These are phyloP conservation scores for Argyresthia albistria DNA, from an alignment of 2,888 invertebrate genomes.

Conservation along the genomic window DNA sequence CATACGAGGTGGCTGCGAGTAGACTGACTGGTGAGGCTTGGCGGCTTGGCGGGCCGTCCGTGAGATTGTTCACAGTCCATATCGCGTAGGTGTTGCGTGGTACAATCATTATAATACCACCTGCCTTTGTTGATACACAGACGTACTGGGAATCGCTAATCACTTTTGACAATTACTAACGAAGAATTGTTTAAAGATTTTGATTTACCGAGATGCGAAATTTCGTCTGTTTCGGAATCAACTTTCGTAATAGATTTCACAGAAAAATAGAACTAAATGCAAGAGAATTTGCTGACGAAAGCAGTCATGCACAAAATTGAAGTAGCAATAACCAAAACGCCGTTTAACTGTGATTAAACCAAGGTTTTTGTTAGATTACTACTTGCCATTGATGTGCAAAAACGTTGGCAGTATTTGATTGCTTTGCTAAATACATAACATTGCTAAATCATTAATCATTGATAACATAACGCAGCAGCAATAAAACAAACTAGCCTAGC, in stretches of 20 bases:
- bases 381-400: too few species aligned
- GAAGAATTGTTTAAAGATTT: too few species aligned
- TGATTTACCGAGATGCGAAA: too few species aligned
- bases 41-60: neutral
- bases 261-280: too few species aligned
- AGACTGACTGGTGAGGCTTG: neutral
- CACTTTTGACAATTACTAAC: too few species aligned
- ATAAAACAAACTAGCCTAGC: too few species aligned
- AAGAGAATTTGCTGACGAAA: neutral
- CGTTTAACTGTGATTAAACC: neutral
- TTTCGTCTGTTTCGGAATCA: neutral
- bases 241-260: neutral
- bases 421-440: too few species aligned
- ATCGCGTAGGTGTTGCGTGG: neutral
- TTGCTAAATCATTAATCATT: too few species aligned
- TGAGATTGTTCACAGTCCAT: neutral
- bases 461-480: too few species aligned
- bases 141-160: too few species aligned
- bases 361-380: neutral
- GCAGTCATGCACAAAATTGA: conserved; percentile 1
- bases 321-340: neutral
- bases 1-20: neutral
- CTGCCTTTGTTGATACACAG: neutral
- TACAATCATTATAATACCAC: conserved; percentile 1
- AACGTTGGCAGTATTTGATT: too few species aligned